Conservation (phyloP, 2,888 invertebrate species). For the Drosophila atripex region DNA sequence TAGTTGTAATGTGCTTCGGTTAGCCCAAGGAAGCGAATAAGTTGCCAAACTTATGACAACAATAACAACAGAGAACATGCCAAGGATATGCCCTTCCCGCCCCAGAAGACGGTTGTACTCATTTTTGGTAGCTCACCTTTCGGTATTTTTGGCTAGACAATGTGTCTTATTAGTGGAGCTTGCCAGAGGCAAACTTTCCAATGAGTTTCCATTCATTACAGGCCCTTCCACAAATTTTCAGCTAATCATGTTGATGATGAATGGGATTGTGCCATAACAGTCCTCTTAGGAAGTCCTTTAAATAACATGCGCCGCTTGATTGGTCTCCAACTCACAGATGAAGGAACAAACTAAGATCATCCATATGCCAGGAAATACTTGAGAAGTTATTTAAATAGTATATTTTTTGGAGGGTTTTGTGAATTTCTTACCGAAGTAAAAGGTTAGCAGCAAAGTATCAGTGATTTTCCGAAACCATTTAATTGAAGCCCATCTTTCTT, state of each 20-base stretch:
- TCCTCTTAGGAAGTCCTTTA: neutral
- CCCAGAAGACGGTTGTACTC: constrained; percentile 9
- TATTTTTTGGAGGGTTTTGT: no score
- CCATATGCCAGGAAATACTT: constrained; percentile 8
- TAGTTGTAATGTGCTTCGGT: constrained; percentile 72
- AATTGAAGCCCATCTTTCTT: neutral
- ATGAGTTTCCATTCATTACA: constrained; percentile 65
- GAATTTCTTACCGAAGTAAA: neutral
- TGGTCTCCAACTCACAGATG: neutral
- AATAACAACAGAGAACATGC: constrained; percentile 36
- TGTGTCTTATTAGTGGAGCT: constrained; percentile 67
- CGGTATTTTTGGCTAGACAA: constrained; percentile 52
- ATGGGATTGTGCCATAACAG: constrained; percentile 29
- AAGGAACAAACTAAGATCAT: neutral
- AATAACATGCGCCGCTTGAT: neutral
- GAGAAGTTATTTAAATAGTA: neutral
- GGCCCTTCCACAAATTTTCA: constrained; percentile 53
- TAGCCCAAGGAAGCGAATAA: constrained; percentile 58
- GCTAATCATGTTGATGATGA: constrained; percentile 59
- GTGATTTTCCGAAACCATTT: neutral
- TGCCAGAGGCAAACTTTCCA: constrained; percentile 57
- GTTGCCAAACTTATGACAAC: constrained; percentile 70
- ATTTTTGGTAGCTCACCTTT: constrained; percentile 20
- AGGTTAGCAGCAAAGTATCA: neutral
- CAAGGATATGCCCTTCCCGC: constrained; percentile 6